These are phyloP conservation scores for Cerceris rybyensis DNA, from an alignment of 2,888 invertebrate species.

Conservation along the genomic window DNA sequence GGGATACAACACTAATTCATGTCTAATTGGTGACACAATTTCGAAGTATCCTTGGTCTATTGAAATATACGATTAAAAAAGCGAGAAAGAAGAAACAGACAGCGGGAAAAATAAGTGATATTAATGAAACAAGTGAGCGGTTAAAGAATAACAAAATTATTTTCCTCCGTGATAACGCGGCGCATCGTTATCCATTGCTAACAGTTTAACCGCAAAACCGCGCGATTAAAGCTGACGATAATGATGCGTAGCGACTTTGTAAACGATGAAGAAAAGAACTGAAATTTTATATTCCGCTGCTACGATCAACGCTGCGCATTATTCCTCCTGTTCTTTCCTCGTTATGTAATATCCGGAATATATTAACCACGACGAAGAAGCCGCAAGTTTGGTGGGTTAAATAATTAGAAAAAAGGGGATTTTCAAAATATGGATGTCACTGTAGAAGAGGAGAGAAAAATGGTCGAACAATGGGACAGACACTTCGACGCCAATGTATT, in stretches of 20 bases:
- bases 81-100: neutral
- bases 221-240: slow-evolving; percentile 32
- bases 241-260: neutral
- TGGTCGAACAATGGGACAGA: neutral
- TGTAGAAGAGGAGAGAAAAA: neutral
- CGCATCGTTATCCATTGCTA: slow-evolving; percentile 15
- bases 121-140: neutral
- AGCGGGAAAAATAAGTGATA: neutral
- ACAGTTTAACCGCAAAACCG: slow-evolving; percentile 42
- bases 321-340: neutral
- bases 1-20: no score
- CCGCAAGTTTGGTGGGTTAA: neutral
- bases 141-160: slow-evolving; percentile 6
- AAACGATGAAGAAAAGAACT: slow-evolving; percentile 39
- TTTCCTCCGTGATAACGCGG: slow-evolving; percentile 17
- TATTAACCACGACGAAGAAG: neutral
- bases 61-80: neutral
- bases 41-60: no score
- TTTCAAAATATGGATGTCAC: no score
- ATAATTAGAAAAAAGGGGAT: neutral
- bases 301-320: neutral
- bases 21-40: no score
- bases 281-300: neutral
- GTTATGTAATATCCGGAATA: neutral
- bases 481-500: slow-evolving; percentile 7